Evolutionary conservation across 53 echinoderm and acorn worm species (phyloP).

Genomic region (Crossaster papposus): DNA sequence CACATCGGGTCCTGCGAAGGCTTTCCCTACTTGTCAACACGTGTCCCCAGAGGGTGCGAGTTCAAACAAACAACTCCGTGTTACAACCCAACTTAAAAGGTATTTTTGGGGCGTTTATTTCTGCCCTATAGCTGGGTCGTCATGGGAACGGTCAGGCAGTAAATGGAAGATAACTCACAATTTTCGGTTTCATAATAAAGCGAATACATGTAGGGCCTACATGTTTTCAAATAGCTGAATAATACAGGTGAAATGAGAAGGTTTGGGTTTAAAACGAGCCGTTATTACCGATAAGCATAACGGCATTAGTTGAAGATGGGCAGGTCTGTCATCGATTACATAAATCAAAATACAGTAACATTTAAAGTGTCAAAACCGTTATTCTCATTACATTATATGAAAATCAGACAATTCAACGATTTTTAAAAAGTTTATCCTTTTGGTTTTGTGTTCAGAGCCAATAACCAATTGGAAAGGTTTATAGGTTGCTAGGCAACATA

Average conservation of each 20-base stretch:
- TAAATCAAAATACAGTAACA: no score
- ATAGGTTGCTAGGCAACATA: neutral
- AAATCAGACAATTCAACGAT: no score
- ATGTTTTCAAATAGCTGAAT: no score
- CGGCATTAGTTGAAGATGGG: neutral
- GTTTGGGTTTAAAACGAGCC: neutral
- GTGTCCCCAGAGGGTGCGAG: conserved; percentile 5
- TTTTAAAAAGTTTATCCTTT: no score
- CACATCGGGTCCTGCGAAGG: conserved; percentile 7
- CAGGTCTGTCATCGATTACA: no score
- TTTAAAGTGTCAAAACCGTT: no score
- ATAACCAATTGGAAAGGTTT: no score
- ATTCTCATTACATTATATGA: no score
- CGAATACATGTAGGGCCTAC: no score
- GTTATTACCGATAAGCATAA: neutral
- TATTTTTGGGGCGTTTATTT: neutral
- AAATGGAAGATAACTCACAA: neutral
- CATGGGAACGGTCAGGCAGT: neutral
- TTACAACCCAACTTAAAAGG: neutral
- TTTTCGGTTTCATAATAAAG: no score
- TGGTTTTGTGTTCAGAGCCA: no score
- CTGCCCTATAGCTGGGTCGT: neutral
- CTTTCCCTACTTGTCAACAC: neutral
- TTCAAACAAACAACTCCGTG: conserved; percentile 21
- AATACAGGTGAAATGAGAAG: no score